Percentiles rank a stretch among this genome's conserved stretches.
These are phyloP conservation scores for Rhabditophanes sp. DNA, from an alignment of 2,888 invertebrate species.

Conservation along the genomic window DNA sequence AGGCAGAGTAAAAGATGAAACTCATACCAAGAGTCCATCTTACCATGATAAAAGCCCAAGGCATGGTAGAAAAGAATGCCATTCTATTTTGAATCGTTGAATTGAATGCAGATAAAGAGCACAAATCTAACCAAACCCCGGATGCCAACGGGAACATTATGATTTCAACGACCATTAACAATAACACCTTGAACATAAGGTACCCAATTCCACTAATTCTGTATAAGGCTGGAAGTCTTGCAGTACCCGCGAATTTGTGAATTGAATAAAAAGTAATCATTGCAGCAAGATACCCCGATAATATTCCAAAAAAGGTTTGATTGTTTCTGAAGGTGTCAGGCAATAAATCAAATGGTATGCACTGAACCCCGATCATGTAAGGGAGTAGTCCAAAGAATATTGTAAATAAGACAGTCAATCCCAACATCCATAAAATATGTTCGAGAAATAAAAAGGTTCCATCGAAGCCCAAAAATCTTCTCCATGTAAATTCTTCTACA, in stretches of 20 bases:
- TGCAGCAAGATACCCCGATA: too few species aligned
- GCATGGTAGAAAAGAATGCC: slow-evolving; percentile 69
- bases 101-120: slow-evolving; percentile 55
- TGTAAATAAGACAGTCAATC: slow-evolving; percentile 86
- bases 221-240: too few species aligned
- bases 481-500: slow-evolving; percentile 89
- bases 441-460: slow-evolving; percentile 90
- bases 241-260: too few species aligned
- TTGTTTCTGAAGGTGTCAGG: too few species aligned
- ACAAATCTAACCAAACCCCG: slow-evolving; percentile 98
- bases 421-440: slow-evolving; percentile 97
- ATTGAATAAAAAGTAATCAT: background rate
- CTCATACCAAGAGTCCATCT: slow-evolving; percentile 98
- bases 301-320: too few species aligned
- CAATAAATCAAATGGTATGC: slow-evolving; percentile 4
- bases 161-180: slow-evolving; percentile 86
- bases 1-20: slow-evolving; percentile 96
- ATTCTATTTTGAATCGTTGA: slow-evolving; percentile 67
- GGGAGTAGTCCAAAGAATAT: too few species aligned
- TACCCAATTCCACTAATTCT: slow-evolving; percentile 56
- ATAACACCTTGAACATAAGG: slow-evolving; percentile 56
- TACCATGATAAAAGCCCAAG: slow-evolving; percentile 88
- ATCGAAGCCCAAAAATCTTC: slow-evolving; percentile 73
- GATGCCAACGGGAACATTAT: slow-evolving; percentile 87
- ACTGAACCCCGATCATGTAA: too few species aligned